Evolutionary conservation across 2,113 vertebrate species (phyloP), one percentile per base, ranked within the genome.

Genomic region (Psophia crepitans): DNA sequence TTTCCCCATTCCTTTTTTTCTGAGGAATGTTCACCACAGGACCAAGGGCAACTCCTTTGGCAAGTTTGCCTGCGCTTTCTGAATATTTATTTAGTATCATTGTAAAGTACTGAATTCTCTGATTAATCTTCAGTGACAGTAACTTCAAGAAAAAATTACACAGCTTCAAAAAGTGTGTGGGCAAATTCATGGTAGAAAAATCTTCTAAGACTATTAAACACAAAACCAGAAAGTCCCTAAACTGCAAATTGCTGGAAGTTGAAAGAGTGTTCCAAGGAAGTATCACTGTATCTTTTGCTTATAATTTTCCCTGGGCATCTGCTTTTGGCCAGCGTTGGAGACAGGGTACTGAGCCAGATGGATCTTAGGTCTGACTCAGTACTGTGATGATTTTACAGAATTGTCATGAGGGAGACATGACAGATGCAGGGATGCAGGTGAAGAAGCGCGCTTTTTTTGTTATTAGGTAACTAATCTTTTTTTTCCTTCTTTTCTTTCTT

Each of bases 281-380:
- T 96, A 93, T 96, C 90, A 86, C 68, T 65, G 63, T 95, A 78
- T 87, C 89, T 96, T 92, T 94, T 96, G 81, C 96, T 95, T 95
- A 43, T 78, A 96, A 94, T 95, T 96, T 95, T 96, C 95, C 89
- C 89, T 91, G 91, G 95, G 87, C 94, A 96, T 96, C 91, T 97
- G 91, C 76, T 92, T 89, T 87, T 94, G 91, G 91, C 89, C 93
- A 60, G 84, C 3, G 0, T 46, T 91, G 91, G 84, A 96, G 94
- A 95, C 93, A 75, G 46, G 51, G 51, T 96, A 75, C 43, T 84
- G 80, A 96, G 94, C 86, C 88, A 97, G 93, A 56, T 0, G 0
- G 30, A 81, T 77, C 93, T 94, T 84, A 84, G 43, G 43, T 90
- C 80, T 96, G 76, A 93, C 46, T 92, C 91, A 92, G 60, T 84